These are phyloP conservation scores for Pseudochirops corinnae DNA, from an alignment of 2,797 vertebrate species.

Conservation along the genomic window DNA sequence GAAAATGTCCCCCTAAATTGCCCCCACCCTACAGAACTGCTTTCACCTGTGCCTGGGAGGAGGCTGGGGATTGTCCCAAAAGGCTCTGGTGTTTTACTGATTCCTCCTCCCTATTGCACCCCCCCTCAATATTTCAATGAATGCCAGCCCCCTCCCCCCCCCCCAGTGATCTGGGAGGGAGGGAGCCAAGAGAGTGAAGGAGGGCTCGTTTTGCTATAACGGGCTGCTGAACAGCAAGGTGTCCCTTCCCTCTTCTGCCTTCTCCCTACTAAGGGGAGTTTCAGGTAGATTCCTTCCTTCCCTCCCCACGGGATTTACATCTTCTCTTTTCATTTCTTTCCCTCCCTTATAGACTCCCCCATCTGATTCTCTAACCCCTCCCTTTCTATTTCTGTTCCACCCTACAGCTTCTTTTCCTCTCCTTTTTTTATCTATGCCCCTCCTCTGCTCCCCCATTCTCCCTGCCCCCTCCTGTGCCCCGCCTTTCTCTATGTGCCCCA, in stretches of 20 bases:
- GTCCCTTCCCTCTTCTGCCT: background rate
- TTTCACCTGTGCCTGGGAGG: background rate
- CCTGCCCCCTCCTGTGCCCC: background rate
- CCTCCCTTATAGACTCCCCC: background rate
- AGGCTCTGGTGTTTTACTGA: background rate
- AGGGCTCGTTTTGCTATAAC: too few species aligned
- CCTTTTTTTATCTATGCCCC: background rate
- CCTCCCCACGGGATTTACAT: background rate
- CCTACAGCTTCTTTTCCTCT: background rate
- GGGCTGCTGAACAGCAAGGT: background rate
- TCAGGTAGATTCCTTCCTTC: background rate
- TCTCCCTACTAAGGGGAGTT: background rate
- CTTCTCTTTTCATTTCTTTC: background rate
- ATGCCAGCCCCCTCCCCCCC: background rate
- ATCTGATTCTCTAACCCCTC: background rate
- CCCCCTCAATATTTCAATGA: background rate
- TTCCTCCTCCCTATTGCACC: background rate
- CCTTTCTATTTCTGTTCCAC: background rate
- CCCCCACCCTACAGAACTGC: background rate
- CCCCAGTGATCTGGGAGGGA: background rate
- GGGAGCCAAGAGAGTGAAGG: background rate
- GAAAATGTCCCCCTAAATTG: background rate
- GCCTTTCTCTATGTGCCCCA: background rate
- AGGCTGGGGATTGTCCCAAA: background rate
- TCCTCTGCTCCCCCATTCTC: background rate